Percentiles rank a stretch among this genome's conserved stretches.
phyloP scores from a whole-genome alignment of 2,113 vertebrate species.

The Ornithorhynchus anatinus region DNA sequence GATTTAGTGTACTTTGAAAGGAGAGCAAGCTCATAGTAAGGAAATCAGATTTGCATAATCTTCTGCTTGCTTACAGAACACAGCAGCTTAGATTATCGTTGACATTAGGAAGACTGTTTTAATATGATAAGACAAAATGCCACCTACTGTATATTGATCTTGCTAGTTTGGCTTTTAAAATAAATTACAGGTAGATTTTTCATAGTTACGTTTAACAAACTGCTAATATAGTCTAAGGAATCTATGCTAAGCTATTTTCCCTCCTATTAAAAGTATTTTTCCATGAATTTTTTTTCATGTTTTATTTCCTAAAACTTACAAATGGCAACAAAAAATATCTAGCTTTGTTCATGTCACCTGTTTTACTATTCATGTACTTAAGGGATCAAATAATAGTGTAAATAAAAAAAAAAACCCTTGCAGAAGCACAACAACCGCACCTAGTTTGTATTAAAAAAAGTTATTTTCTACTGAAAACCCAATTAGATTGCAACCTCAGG shows the following conservation, averaged over 20 bases:
- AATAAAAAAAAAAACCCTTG: too few relatives aligned
- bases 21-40: slow-evolving; percentile 25
- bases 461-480: not conserved
- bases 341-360: not conserved
- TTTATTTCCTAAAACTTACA: slow-evolving; percentile 1
- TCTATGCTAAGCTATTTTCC: not conserved
- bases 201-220: slow-evolving; percentile 31
- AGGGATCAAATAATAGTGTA: not conserved
- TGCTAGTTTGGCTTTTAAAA: not conserved
- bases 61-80: slow-evolving; percentile 36
- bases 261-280: not conserved
- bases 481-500: not conserved
- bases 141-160: slow-evolving; percentile 28
- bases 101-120: slow-evolving; percentile 42
- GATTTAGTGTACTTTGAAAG: slow-evolving; percentile 56
- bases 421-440: not conserved
- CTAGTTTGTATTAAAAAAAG: not conserved
- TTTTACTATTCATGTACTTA: accelerated
- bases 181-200: slow-evolving; percentile 50
- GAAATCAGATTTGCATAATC: slow-evolving; percentile 67
- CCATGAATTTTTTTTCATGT: not conserved
- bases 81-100: slow-evolving; percentile 21
- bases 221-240: not conserved
- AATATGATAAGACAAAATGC: slow-evolving; percentile 35
- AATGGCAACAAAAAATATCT: accelerated